These are phyloP conservation scores for Bufo gargarizans DNA, from an alignment of 2,113 vertebrate species.

Conservation along the genomic window DNA sequence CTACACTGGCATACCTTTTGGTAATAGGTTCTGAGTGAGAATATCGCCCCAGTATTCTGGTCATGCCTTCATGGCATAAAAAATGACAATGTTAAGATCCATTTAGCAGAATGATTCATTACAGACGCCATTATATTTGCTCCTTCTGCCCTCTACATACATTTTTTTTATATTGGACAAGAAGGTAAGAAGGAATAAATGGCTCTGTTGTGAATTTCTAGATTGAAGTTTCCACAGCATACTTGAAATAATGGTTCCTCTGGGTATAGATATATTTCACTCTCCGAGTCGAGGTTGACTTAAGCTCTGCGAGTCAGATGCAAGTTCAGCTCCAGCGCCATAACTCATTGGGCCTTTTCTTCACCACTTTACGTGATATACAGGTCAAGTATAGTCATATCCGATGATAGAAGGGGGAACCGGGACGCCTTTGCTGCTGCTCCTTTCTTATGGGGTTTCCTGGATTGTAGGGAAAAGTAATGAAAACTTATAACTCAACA, in stretches of 20 bases:
- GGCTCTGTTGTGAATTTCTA: constrained; percentile 32
- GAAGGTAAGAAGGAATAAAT: constrained; percentile 44
- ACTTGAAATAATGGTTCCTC: constrained; percentile 52
- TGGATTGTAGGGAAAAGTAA: constrained; percentile 31
- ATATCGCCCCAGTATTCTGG: background rate
- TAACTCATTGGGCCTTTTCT: constrained; percentile 36
- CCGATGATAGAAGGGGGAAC: background rate
- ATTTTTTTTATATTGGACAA: constrained; percentile 51
- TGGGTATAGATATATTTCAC: constrained; percentile 51
- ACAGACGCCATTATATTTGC: background rate
- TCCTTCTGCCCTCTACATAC: constrained; percentile 3
- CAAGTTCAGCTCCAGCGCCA: constrained; percentile 8
- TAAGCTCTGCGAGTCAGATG: constrained; percentile 39
- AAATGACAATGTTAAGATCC: background rate
- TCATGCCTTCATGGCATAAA: background rate
- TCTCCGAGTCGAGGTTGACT: constrained; percentile 46
- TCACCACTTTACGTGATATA: constrained; percentile 48
- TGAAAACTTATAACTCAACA: constrained; percentile 30
- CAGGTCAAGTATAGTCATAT: constrained; percentile 41
- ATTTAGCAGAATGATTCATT: constrained; percentile 42
- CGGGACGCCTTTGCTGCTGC: background rate
- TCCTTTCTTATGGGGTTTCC: constrained; percentile 38
- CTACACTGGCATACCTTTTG: background rate
- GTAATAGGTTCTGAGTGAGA: background rate
- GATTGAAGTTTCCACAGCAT: constrained; percentile 46